Conservation (phyloP, 2,797 vertebrate genomes). For the Notolabrus celidotus region DNA sequence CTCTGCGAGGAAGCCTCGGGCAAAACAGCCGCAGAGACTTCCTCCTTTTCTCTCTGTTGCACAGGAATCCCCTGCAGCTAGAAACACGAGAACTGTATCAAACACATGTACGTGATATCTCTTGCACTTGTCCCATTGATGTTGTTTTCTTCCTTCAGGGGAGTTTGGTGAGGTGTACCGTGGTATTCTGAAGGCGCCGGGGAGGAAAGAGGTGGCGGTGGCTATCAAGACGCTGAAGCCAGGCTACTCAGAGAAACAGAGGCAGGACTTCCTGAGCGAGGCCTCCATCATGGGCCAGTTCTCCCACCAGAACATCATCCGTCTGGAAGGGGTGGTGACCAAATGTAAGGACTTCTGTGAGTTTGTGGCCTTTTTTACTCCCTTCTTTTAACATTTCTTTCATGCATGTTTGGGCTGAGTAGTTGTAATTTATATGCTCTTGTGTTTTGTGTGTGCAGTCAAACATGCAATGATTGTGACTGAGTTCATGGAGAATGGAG, state of each 20-base stretch:
- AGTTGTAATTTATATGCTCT: neutral
- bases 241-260: conserved; percentile 96
- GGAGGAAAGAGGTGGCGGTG: conserved; percentile 91
- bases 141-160: conserved; percentile 78
- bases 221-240: conserved; percentile 96
- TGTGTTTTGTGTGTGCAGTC: conserved; percentile 78
- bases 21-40: conserved; percentile 63
- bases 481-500: conserved; percentile 98
- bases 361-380: neutral
- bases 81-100: conserved; percentile 42
- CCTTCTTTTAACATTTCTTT: neutral
- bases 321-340: conserved; percentile 95
- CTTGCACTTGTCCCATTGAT: conserved; percentile 14
- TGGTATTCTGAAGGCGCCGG: conserved; percentile 88
- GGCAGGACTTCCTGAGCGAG: conserved; percentile 96
- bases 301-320: conserved; percentile 97
- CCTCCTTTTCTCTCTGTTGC: conserved; percentile 47
- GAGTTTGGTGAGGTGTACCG: conserved; percentile 98
- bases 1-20: conserved; percentile 64
- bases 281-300: conserved; percentile 99
- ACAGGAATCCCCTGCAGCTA: conserved; percentile 45
- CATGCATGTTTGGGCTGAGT: neutral
- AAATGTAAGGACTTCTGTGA: conserved; percentile 88
- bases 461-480: conserved; percentile 98
- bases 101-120: conserved; percentile 22